Percentiles rank a stretch among this genome's conserved stretches.
These are phyloP conservation scores for Eudemis profundana DNA, from an alignment of 2,888 invertebrate genomes.

Conservation along the genomic window DNA sequence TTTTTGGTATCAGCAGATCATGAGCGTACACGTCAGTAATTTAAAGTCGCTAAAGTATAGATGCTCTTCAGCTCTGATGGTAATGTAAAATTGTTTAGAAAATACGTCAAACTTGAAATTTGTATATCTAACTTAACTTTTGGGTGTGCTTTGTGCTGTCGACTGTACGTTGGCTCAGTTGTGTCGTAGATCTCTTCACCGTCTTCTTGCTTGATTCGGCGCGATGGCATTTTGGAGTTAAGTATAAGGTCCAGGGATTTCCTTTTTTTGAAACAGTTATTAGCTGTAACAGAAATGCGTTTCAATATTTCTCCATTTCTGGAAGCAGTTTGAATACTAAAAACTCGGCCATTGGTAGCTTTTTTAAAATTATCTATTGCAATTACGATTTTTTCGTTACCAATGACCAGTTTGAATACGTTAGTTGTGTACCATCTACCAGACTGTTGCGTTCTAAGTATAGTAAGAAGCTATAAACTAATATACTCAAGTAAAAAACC, in stretches of 20 bases:
- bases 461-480: conserved; percentile 16
- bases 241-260: conserved; percentile 61
- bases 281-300: conserved; percentile 57
- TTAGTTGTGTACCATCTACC: conserved; percentile 2
- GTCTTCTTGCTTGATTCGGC: conserved; percentile 47
- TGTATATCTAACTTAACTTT: not conserved
- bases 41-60: not conserved
- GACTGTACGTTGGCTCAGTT: conserved; percentile 2
- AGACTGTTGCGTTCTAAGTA: conserved; percentile 20
- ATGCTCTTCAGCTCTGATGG: not conserved
- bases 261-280: conserved; percentile 53
- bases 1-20: too few species aligned
- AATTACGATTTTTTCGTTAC: conserved; percentile 4
- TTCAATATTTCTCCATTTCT: conserved; percentile 14
- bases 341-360: conserved; percentile 32
- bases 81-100: not conserved
- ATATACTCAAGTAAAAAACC: not conserved
- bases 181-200: conserved; percentile 6
- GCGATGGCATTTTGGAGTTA: conserved; percentile 57
- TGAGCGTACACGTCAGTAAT: not conserved
- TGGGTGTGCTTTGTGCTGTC: conserved; percentile 2
- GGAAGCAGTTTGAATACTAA: not conserved
- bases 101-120: not conserved
- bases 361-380: not conserved
- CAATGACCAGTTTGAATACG: conserved; percentile 18